Conservation (phyloP, 2,888 invertebrate genomes). For the Zaprionus lineosus region DNA sequence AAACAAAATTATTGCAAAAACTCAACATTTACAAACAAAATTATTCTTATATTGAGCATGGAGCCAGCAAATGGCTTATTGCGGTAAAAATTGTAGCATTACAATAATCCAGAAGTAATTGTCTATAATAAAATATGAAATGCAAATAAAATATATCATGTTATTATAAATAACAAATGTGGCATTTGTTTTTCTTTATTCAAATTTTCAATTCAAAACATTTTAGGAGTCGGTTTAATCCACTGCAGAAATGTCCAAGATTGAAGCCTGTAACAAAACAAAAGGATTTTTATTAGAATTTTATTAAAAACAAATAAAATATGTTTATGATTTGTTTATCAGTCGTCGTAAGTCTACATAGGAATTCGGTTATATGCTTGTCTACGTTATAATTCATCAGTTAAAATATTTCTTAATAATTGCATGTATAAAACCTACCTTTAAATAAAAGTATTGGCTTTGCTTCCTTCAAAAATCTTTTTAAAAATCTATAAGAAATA, state of each 20-base stretch:
- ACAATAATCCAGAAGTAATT: constrained; percentile 54
- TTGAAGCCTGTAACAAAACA: constrained; percentile 27
- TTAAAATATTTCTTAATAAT: not conserved
- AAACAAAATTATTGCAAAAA: constrained; percentile 26
- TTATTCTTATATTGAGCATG: constrained; percentile 57
- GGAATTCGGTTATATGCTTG: constrained; percentile 54
- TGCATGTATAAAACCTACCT: not conserved
- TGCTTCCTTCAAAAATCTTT: not conserved
- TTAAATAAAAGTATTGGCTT: too few species aligned
- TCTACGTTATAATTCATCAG: constrained; percentile 32
- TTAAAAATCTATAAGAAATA: constrained; percentile 10
- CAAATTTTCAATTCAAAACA: too few species aligned
- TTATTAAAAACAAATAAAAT: not conserved
- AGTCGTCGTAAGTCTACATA: constrained; percentile 44
- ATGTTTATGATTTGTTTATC: constrained; percentile 15
- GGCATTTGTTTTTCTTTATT: constrained; percentile 41
- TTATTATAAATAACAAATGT: constrained; percentile 54
- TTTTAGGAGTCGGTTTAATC: too few species aligned
- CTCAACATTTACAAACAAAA: constrained; percentile 62
- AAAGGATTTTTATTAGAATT: not conserved
- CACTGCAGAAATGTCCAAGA: too few species aligned
- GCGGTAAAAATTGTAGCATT: constrained; percentile 42
- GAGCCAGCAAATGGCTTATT: constrained; percentile 19
- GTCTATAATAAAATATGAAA: constrained; percentile 61
- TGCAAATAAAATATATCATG: constrained; percentile 72